Evolutionary conservation across 2,113 vertebrate genomes (phyloP).

Genomic region (Pavo muticus): DNA sequence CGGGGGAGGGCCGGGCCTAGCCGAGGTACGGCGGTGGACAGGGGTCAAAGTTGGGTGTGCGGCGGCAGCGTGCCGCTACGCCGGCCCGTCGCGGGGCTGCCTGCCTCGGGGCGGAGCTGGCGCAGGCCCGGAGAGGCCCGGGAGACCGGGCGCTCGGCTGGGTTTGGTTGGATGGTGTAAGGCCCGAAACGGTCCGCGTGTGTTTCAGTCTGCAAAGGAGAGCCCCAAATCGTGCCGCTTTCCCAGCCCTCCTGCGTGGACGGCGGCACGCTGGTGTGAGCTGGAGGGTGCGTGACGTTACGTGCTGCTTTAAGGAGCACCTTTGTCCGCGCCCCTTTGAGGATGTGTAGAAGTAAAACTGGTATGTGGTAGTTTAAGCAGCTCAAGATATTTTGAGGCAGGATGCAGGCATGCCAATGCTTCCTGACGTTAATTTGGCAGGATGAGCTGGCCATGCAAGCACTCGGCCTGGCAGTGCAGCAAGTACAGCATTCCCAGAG

Average conservation of each 20-base stretch:
- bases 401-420: not conserved
- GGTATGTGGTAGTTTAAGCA: not conserved
- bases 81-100: accelerated
- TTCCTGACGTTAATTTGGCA: not conserved
- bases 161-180: not conserved
- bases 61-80: accelerated
- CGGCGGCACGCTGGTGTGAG: accelerated
- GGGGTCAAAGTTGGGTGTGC: not conserved
- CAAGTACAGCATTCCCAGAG: not conserved
- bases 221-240: not conserved
- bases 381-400: not conserved
- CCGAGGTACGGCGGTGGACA: not conserved
- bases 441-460: not conserved
- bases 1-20: not conserved
- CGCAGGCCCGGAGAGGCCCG: no score
- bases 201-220: not conserved
- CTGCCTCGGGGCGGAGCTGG: accelerated
- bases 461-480: not conserved
- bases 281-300: accelerated
- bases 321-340: accelerated
- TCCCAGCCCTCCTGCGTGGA: accelerated
- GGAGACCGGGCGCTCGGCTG: no score
- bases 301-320: accelerated
- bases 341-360: accelerated
- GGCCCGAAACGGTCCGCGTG: not conserved